Base-by-base conservation (phyloP, 2,888 invertebrate species). In the Xylota sylvarum region DNA sequence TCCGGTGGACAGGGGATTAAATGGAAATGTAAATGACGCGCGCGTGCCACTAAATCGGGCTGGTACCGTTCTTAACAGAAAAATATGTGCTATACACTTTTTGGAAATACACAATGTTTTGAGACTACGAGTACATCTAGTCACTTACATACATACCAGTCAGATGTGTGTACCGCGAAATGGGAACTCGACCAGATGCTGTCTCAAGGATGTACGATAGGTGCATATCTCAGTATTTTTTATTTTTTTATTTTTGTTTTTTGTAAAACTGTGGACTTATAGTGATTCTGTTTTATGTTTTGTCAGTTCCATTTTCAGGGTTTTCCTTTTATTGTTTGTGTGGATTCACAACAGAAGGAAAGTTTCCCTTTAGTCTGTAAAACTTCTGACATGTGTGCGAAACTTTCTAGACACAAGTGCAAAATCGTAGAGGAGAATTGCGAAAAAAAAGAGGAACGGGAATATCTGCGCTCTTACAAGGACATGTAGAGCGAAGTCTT, bases 341-440 rank as follows among this genome's bases (percentile, higher is more conserved):
- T 14, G 60, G 17, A 37, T 35, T 23, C 62, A n/a, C 32, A 40
- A 64, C 37, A 48, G 46, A 30, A 27, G 60, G 23, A 78, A 70
- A 69, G 52, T 78, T 70, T 70, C 17, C 32, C 62, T 52, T 78
- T 52, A 70, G 55, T 62, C 62, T 70, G 78, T 62, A 69, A 46
- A 78, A 78, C 17, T 70, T 77, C 23, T 70, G 52, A 37, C 48
- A 58, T 65, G 48, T 72, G 65, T 64, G 79, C 17, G 19, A 64
- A 80, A 80, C 56, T 80, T 80, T 65, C 72, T 72, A 80, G 79
- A 80, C 79, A 80, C 64, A 60, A 79, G 72, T 72, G 64, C 79
- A 79, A 70, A 65, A 27, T 19, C 9, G n/a, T 48, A 0, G 6
- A 27, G 30, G 32, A 43, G 37, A 35, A 35, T 10, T 35, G 19